Conservation (phyloP, 1,140 invertebrate genomes). For the Mycetomoellerius zeteki region DNA sequence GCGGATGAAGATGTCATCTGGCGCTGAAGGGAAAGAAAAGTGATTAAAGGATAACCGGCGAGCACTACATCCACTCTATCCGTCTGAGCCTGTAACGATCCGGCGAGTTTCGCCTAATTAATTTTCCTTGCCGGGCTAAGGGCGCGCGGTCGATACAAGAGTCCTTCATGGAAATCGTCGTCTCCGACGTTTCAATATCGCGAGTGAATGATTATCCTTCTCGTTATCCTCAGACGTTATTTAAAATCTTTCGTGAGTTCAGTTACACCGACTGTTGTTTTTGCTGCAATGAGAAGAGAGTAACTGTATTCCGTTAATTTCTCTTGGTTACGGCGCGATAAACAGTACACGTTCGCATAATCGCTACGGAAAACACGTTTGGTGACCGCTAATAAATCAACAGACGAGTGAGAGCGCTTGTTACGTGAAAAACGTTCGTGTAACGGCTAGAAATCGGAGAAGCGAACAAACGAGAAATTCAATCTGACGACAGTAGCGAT, state of each 20-base stretch:
- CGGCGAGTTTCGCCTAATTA: slow-evolving; percentile 69
- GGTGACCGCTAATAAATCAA: slow-evolving; percentile 46
- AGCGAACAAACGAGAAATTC: slow-evolving; percentile 33
- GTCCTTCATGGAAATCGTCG: slow-evolving; percentile 47
- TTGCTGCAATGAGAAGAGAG: background rate
- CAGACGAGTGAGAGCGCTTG: background rate
- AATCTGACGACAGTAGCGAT: slow-evolving; percentile 14
- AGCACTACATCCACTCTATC: slow-evolving; percentile 33
- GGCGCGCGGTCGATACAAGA: background rate
- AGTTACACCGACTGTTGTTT: slow-evolving; percentile 17
- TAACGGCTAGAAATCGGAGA: slow-evolving; percentile 27
- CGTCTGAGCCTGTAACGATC: slow-evolving; percentile 61
- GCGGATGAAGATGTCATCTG: slow-evolving; percentile 58
- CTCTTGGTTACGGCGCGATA: background rate
- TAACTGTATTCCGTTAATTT: background rate
- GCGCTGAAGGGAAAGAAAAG: slow-evolving; percentile 48
- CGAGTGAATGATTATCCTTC: slow-evolving; percentile 39
- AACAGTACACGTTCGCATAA: background rate
- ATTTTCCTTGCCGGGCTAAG: slow-evolving; percentile 54
- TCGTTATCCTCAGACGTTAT: slow-evolving; percentile 34
- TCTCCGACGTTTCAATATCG: slow-evolving; percentile 56
- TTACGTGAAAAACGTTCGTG: slow-evolving; percentile 26
- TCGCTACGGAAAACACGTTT: slow-evolving; percentile 21
- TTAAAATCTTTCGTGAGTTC: slow-evolving; percentile 33
- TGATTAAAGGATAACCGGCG: slow-evolving; percentile 53